Evolutionary conservation across 2,797 vertebrate genomes (phyloP).

Genomic region (Philypnodon macrostomus): DNA sequence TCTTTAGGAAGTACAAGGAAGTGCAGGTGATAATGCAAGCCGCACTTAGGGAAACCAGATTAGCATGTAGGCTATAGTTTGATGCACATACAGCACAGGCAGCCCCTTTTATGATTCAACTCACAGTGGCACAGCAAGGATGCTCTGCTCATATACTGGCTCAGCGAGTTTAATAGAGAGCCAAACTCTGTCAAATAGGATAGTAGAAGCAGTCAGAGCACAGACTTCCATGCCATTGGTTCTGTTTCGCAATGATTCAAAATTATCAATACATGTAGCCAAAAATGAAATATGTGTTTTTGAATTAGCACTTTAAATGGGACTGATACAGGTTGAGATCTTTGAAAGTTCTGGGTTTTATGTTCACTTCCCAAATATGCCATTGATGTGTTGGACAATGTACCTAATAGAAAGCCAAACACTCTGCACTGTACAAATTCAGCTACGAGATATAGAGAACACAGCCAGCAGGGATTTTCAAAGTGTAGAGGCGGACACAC

Average conservation of each 20-base stretch:
- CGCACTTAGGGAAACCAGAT: slow-evolving; percentile 17
- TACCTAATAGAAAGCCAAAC: slow-evolving; percentile 51
- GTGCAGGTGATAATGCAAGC: slow-evolving; percentile 20
- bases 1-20: slow-evolving; percentile 34
- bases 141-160: slow-evolving; percentile 46
- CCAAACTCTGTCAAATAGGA: too few relatives aligned
- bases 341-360: too few relatives aligned
- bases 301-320: too few relatives aligned
- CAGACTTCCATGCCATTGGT: too few relatives aligned
- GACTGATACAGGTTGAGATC: too few relatives aligned
- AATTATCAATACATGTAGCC: too few relatives aligned
- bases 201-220: too few relatives aligned
- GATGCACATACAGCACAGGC: background rate
- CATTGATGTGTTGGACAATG: too few relatives aligned
- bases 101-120: slow-evolving; percentile 7
- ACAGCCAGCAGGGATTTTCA: slow-evolving; percentile 20
- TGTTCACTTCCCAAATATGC: too few relatives aligned
- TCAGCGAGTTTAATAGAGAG: slow-evolving; percentile 49
- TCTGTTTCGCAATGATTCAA: too few relatives aligned
- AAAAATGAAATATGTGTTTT: too few relatives aligned
- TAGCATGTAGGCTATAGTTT: background rate
- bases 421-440: slow-evolving; percentile 36
- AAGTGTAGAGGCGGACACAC: slow-evolving; percentile 18
- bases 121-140: slow-evolving; percentile 14
- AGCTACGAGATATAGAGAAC: slow-evolving; percentile 20